phyloP scores from a whole-genome alignment of 1,140 invertebrate genomes.

The Delia radicum region DNA sequence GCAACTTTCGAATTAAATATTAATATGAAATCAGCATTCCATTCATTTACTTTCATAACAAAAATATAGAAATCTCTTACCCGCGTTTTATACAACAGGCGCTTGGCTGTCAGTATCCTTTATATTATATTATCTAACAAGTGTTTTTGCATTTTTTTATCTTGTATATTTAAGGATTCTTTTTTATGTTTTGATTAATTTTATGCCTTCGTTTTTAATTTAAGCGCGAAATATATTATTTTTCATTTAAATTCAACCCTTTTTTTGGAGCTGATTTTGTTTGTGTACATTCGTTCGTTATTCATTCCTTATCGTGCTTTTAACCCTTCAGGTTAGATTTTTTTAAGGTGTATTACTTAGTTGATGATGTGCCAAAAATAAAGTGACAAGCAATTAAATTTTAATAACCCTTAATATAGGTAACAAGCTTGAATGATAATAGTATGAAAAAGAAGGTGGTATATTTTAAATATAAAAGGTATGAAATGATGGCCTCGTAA shows the following conservation, averaged over 20 bases:
- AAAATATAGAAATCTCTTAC: not conserved
- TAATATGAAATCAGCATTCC: not conserved
- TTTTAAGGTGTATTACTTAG: slow-evolving; percentile 15
- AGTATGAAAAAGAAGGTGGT: not conserved
- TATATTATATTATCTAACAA: not conserved
- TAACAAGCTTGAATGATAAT: not conserved
- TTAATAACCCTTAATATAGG: not conserved
- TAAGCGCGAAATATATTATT: slow-evolving; percentile 7
- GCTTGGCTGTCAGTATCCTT: not conserved
- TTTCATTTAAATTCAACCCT: slow-evolving; percentile 10
- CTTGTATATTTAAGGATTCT: not conserved
- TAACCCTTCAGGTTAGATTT: not conserved
- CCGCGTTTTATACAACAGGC: not conserved
- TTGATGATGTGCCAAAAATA: slow-evolving; percentile 18
- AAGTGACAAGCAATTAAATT: slow-evolving; percentile 19
- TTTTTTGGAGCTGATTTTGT: not conserved
- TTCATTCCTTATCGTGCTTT: not conserved
- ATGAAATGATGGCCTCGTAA: not conserved
- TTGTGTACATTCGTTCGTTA: not conserved
- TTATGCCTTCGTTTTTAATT: not conserved
- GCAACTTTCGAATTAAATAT: slow-evolving; percentile 3
- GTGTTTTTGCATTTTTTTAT: not conserved
- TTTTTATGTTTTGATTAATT: not conserved
- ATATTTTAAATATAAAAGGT: not conserved
- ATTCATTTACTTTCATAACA: not conserved